Base-by-base conservation (phyloP, 1,140 invertebrate genomes). In the Agrilus planipennis region DNA sequence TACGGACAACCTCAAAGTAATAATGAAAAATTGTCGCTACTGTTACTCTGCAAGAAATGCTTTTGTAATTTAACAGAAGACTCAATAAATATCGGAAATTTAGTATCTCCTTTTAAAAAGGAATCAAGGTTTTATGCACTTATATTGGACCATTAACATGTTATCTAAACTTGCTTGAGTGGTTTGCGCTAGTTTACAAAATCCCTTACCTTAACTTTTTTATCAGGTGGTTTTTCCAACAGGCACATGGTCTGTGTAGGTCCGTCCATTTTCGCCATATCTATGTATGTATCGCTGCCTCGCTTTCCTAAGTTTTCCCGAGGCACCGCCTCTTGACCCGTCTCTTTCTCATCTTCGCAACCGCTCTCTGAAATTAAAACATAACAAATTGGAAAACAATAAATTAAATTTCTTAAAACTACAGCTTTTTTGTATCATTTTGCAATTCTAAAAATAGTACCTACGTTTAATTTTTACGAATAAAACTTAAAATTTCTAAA, bases 131-230 rank as follows among this genome's bases (percentile, higher is more conserved):
- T 25, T 25, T 25, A 25, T 25, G 22, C 22, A 25, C 22, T 6
- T 11, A 25, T 25, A 11, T 25, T 6, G n/a, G n/a, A 11, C 22
- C 6, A 14, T 14, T 16, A 16, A 16, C 5, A 10, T 15, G 10
- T 31, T 14, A 31, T 14, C 12, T 15, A 12, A 31, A 31, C n/a
- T n/a, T n/a, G n/a, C n/a, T n/a, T n/a, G 12, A 31, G 5, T 12
- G 15, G 15, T 16, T 15, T 10, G 10, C 15, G 5, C 29, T 31
- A 11, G 9, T 31, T 6, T 11, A 6, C 29, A 14, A 31, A 7
- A 5, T 11, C 17, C 3, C 60, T 55, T 47, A 73, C 70, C 57
- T 73, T 73, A 21, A 73, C 70, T 60, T 73, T 73, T 39, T 71
- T 71, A 52, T 71, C 67, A 41, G 67, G 58, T 42, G 68, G 68